These are phyloP conservation scores for Andricus grossulariae DNA, from an alignment of 1,140 invertebrate species.

Conservation along the genomic window DNA sequence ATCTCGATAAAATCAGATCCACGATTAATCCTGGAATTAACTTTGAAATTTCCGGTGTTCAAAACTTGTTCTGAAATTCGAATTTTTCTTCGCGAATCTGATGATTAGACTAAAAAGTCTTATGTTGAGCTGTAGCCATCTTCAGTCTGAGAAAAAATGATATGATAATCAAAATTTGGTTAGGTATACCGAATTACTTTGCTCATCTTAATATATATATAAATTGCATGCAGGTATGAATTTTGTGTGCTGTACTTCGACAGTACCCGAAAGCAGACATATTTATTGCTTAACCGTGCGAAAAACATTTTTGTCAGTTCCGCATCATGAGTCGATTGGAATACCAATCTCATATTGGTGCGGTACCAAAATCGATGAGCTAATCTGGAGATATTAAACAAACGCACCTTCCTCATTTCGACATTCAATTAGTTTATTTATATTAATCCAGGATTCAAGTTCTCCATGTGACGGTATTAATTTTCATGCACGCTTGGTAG, in stretches of 20 bases:
- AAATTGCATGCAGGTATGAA: not conserved
- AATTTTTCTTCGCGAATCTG: too few relatives aligned
- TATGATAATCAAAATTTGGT: not conserved
- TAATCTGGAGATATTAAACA: not conserved
- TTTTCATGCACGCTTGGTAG: not conserved
- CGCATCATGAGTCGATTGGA: slow-evolving; percentile 21
- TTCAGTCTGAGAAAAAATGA: too few relatives aligned
- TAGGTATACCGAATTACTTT: not conserved
- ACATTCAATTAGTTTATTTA: slow-evolving; percentile 10
- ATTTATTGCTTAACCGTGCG: not conserved
- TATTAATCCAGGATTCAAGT: not conserved
- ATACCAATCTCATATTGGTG: not conserved
- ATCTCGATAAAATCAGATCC: too few relatives aligned
- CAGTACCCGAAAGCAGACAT: not conserved
- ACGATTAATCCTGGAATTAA: too few relatives aligned
- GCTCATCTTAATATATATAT: not conserved
- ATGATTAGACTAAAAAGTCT: too few relatives aligned
- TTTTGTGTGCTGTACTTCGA: not conserved
- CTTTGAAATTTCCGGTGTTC: too few relatives aligned
- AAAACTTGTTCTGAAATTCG: too few relatives aligned
- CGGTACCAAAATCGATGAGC: slow-evolving; percentile 1
- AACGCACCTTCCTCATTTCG: slow-evolving; percentile 11
- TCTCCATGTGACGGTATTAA: not conserved
- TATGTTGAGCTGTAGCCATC: too few relatives aligned
- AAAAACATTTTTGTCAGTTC: slow-evolving; percentile 18